Conservation (phyloP, 2,113 vertebrate genomes). For the Gymnorhina tibicen region DNA sequence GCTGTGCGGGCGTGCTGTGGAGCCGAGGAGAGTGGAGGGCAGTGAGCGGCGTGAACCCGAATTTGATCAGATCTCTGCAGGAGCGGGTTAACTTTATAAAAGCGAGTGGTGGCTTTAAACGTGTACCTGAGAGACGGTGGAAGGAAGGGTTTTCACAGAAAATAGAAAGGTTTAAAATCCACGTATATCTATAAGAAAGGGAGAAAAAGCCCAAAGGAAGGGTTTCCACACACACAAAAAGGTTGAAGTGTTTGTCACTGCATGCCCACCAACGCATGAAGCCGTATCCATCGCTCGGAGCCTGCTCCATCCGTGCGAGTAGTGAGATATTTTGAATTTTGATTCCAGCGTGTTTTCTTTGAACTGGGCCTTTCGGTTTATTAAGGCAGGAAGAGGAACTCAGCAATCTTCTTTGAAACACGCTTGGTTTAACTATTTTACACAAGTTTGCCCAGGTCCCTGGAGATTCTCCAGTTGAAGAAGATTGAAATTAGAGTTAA, state of each 20-base stretch:
- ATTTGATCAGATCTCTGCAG: not conserved
- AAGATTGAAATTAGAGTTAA: slow-evolving; percentile 58
- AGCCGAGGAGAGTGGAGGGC: not conserved
- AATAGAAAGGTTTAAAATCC: not conserved
- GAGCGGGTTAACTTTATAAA: not conserved
- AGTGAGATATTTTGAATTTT: slow-evolving; percentile 45
- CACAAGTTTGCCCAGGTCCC: slow-evolving; percentile 47
- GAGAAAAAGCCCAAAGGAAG: not conserved
- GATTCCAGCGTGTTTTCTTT: slow-evolving; percentile 41
- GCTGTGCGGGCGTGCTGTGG: not conserved
- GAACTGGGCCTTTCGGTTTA: slow-evolving; percentile 35
- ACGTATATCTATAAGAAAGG: not conserved
- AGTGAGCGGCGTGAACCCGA: not conserved
- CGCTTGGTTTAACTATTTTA: slow-evolving; percentile 58
- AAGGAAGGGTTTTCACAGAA: not conserved
- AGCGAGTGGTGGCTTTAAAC: not conserved
- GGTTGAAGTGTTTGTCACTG: slow-evolving; percentile 2
- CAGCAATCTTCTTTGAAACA: slow-evolving; percentile 42
- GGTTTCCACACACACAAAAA: not conserved
- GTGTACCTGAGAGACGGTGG: not conserved
- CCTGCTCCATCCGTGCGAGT: not conserved
- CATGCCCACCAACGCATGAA: slow-evolving; percentile 10
- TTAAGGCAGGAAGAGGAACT: slow-evolving; percentile 14
- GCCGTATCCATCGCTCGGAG: not conserved
- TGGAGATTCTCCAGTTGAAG: slow-evolving; percentile 49